A percentile compares a stretch with the other conserved stretches of the same genome.
Conservation (phyloP, 2,113 vertebrate species). For the Ibidorhyncha struthersii region DNA sequence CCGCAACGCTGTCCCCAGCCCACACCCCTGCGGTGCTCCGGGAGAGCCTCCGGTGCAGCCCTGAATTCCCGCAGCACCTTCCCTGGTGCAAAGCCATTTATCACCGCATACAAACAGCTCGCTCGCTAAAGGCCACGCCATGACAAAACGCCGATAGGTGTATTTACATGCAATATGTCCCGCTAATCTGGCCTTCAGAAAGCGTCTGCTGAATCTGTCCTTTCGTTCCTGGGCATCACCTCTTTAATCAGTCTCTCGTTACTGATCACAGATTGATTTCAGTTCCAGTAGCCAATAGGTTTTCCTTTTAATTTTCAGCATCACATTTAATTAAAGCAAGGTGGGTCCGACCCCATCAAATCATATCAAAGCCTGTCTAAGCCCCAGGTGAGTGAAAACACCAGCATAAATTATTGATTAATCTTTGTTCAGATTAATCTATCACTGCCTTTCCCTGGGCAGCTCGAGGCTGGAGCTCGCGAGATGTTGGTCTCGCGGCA, state of each 20-base stretch:
- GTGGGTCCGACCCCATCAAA: constrained; percentile 68
- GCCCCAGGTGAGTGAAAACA: constrained; percentile 35
- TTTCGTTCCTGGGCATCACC: neutral
- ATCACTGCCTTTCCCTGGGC: constrained; percentile 43
- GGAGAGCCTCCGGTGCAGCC: neutral
- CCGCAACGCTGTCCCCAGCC: neutral
- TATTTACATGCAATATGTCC: constrained; percentile 26
- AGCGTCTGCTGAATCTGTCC: constrained; percentile 9
- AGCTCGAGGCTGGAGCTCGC: neutral
- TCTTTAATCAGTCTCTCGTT: constrained; percentile 44
- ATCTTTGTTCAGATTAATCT: constrained; percentile 67
- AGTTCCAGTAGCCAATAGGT: neutral
- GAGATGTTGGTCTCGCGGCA: neutral
- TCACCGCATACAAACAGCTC: neutral
- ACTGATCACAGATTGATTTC: constrained; percentile 44
- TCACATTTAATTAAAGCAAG: constrained; percentile 74
- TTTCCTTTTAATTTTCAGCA: constrained; percentile 69
- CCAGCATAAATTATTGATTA: constrained; percentile 73
- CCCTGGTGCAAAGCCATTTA: constrained; percentile 39
- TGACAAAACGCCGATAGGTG: constrained; percentile 59
- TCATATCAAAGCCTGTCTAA: constrained; percentile 47
- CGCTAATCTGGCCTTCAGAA: constrained; percentile 11
- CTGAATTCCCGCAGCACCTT: neutral
- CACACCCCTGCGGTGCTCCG: neutral
- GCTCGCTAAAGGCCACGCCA: constrained; percentile 56